These are phyloP conservation scores for Orthonyx spaldingii DNA, from an alignment of 2,113 vertebrate genomes.

Conservation along the genomic window DNA sequence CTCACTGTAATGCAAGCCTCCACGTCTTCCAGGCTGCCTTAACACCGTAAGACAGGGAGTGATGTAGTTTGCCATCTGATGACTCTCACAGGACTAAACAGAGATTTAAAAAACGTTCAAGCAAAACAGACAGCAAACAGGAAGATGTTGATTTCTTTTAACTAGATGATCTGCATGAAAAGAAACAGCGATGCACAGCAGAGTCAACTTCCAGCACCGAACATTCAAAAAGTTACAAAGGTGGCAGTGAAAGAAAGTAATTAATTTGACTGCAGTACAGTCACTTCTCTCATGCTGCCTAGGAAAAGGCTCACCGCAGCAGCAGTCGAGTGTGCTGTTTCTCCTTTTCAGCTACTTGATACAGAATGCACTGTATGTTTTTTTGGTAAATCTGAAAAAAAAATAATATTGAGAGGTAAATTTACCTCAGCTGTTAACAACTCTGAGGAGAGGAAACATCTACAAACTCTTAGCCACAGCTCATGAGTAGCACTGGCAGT, in stretches of 20 bases:
- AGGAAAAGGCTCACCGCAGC: slow-evolving; percentile 61
- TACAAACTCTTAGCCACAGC: not conserved
- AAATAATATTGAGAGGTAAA: not conserved
- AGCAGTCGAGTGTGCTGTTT: not conserved
- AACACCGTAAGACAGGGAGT: not conserved
- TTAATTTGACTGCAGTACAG: not conserved
- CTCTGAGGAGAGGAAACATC: not conserved
- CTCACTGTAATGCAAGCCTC: not conserved
- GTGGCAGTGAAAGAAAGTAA: not conserved
- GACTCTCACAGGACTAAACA: not conserved
- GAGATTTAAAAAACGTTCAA: not conserved
- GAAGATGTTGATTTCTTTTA: not conserved
- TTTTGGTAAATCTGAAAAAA: slow-evolving; percentile 66
- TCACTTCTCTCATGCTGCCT: not conserved
- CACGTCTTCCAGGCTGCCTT: not conserved
- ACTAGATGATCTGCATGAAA: not conserved
- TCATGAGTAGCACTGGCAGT: not conserved
- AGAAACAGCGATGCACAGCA: not conserved
- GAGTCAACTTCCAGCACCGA: not conserved
- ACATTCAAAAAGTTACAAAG: not conserved
- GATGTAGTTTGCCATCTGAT: not conserved
- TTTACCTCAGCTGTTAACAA: not conserved
- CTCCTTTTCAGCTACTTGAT: slow-evolving; percentile 64
- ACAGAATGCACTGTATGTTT: not conserved
- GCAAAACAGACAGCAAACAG: not conserved